Percentiles rank a stretch among this genome's conserved stretches.
phyloP scores from a whole-genome alignment of 2,113 vertebrate genomes.

The Pluvialis apricaria region DNA sequence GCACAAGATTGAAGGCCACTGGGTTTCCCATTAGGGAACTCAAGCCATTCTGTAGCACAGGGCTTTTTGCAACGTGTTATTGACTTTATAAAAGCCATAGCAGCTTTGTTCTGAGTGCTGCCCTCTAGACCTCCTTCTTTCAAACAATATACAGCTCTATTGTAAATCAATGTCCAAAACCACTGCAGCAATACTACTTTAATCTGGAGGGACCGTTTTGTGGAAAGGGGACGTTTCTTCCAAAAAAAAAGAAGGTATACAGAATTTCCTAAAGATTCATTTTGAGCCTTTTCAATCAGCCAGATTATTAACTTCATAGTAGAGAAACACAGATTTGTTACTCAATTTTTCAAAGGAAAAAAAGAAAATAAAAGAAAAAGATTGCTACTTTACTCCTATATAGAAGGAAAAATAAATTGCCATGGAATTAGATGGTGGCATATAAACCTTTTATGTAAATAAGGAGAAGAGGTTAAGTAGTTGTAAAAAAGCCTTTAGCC shows the following conservation, averaged over 20 bases:
- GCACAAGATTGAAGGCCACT: neutral
- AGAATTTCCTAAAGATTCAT: neutral
- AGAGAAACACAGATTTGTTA: constrained; percentile 4
- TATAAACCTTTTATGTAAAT: constrained; percentile 66
- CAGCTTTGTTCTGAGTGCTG: neutral
- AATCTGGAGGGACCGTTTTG: neutral
- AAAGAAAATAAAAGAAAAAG: neutral
- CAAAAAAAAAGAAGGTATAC: neutral
- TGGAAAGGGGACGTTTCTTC: neutral
- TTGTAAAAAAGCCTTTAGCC: constrained; percentile 45
- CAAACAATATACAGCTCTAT: neutral
- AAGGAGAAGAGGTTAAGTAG: constrained; percentile 41
- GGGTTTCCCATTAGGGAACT: neutral
- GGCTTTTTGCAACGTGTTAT: neutral
- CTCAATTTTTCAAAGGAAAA: constrained; percentile 23
- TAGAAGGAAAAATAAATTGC: constrained; percentile 46
- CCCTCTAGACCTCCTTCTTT: neutral
- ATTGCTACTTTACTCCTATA: constrained; percentile 18
- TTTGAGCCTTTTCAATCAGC: constrained; percentile 25
- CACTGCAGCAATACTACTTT: neutral
- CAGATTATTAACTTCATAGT: constrained; percentile 20
- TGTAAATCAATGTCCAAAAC: constrained; percentile 30
- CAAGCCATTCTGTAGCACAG: neutral
- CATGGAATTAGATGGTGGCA: constrained; percentile 43
- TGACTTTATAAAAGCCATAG: constrained; percentile 1